Conservation (phyloP, 1,140 invertebrate species). For the Globodera rostochiensis region DNA sequence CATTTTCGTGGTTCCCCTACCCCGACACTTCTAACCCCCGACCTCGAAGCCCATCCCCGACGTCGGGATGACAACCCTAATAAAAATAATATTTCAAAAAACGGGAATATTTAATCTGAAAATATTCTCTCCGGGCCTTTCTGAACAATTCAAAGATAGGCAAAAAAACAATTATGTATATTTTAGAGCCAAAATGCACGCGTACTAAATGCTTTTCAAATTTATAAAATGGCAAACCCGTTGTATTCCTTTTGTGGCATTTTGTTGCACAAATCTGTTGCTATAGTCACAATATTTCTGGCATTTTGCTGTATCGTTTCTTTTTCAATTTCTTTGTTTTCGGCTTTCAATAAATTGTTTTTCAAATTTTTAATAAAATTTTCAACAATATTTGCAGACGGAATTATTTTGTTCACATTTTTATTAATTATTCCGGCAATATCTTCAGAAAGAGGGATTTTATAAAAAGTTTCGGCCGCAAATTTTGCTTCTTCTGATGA, state of each 20-base stretch:
- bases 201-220: too few relatives aligned
- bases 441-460: neutral
- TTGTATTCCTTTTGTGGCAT: neutral
- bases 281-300: neutral
- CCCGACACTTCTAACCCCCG: too few relatives aligned
- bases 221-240: neutral
- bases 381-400: neutral
- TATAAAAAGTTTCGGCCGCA: neutral
- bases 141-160: too few relatives aligned
- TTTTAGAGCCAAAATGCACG: too few relatives aligned
- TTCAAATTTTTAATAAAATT: neutral
- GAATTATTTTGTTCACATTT: neutral
- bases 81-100: too few relatives aligned
- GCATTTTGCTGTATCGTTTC: neutral
- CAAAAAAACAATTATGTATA: too few relatives aligned
- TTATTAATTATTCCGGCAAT: neutral
- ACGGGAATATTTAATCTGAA: too few relatives aligned
- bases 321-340: neutral
- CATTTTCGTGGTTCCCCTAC: too few relatives aligned
- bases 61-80: too few relatives aligned
- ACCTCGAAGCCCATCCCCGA: too few relatives aligned
- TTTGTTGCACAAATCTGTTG: neutral
- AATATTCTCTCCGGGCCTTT: too few relatives aligned
- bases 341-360: neutral
- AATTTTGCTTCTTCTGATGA: neutral